These are phyloP conservation scores for Gobio gobio DNA, from an alignment of 2,113 vertebrate genomes.

Conservation along the genomic window DNA sequence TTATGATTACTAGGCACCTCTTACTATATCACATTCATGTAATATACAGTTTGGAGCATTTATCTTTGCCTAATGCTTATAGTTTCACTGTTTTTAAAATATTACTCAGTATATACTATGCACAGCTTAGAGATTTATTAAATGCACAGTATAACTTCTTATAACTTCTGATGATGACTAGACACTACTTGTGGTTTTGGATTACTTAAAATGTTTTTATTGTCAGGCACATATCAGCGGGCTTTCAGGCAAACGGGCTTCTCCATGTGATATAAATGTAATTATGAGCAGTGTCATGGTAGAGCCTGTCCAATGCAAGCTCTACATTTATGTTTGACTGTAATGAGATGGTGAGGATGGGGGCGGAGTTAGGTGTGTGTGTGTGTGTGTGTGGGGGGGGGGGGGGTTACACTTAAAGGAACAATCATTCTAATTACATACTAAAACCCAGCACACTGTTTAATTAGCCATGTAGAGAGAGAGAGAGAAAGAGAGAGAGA, in stretches of 20 bases:
- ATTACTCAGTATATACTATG: neutral
- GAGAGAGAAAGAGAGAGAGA: neutral
- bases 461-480: constrained; percentile 8
- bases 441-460: constrained; percentile 14
- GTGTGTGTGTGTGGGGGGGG: too few species aligned
- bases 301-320: neutral
- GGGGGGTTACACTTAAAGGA: constrained; percentile 13
- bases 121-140: neutral
- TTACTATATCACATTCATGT: too few species aligned
- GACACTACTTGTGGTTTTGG: neutral
- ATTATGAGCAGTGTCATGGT: neutral
- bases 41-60: neutral
- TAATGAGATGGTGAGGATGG: constrained; percentile 38
- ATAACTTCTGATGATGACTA: neutral
- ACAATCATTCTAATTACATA: constrained; percentile 41
- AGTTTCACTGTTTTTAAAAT: too few species aligned
- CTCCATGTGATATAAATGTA: neutral
- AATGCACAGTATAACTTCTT: neutral
- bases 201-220: neutral
- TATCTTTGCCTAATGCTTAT: neutral
- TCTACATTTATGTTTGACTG: constrained; percentile 10
- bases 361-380: neutral
- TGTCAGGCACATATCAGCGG: neutral
- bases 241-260: neutral
- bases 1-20: too few species aligned